Evolutionary conservation across 2,113 vertebrate species (phyloP).

Genomic region (Muntiacus muntjak): DNA sequence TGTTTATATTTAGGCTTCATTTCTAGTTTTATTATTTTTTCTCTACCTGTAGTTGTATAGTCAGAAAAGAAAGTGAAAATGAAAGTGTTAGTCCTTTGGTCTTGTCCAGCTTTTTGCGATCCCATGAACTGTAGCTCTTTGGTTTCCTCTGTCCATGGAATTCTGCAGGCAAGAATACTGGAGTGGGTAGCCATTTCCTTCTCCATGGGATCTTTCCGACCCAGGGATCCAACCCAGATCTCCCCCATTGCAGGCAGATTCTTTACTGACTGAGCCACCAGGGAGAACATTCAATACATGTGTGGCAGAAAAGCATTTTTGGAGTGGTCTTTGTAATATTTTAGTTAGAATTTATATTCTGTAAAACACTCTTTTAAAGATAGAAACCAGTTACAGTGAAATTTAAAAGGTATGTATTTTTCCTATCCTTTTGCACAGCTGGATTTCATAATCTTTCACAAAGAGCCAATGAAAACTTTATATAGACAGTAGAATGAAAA

Average conservation of each 20-base stretch:
- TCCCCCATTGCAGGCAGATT: neutral
- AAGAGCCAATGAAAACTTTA: slow-evolving; percentile 45
- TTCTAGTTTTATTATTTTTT: neutral
- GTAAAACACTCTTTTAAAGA: neutral
- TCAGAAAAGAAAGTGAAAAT: neutral
- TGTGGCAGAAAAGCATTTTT: neutral
- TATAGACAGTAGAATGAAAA: neutral
- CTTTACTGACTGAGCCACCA: neutral
- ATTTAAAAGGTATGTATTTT: neutral
- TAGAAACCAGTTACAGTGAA: neutral
- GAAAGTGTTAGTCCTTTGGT: neutral
- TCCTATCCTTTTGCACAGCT: neutral
- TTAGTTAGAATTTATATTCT: slow-evolving; percentile 33
- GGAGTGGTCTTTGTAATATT: neutral
- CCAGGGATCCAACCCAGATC: neutral
- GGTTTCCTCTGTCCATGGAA: neutral
- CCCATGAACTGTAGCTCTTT: neutral
- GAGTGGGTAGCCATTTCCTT: neutral
- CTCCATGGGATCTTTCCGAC: neutral
- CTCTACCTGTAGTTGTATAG: neutral
- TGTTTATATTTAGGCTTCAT: neutral
- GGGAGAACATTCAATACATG: neutral
- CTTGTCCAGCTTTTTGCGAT: neutral
- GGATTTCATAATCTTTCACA: slow-evolving; percentile 31
- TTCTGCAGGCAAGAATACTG: neutral